phyloP scores from a whole-genome alignment of 1,140 invertebrate genomes.

The Neelides sp. region DNA sequence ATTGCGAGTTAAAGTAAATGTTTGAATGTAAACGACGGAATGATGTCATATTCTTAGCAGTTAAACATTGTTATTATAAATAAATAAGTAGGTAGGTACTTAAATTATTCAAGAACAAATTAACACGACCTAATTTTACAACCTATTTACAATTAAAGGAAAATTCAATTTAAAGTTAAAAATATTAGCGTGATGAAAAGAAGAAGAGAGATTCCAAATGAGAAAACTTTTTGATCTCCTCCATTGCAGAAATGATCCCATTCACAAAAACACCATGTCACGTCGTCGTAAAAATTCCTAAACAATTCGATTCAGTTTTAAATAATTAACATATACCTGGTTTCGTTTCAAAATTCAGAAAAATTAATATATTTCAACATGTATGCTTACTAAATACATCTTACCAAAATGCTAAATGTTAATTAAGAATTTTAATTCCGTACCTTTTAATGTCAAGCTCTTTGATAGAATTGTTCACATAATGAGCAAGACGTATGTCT shows the following conservation, averaged over 20 bases:
- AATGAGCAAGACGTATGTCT: conserved; percentile 66
- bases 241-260: conserved; percentile 77
- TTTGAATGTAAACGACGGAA: no score
- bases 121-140: no score
- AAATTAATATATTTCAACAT: not conserved
- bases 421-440: conserved; percentile 11
- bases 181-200: no score
- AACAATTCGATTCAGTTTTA: conserved; percentile 34
- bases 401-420: not conserved
- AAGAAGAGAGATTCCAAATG: no score
- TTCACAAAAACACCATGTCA: conserved; percentile 80
- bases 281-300: conserved; percentile 68
- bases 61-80: no score
- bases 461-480: conserved; percentile 73
- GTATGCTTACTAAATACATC: not conserved
- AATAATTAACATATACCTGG: not conserved
- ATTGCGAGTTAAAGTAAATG: no score
- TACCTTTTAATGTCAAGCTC: conserved; percentile 72
- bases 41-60: no score
- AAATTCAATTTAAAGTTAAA: no score
- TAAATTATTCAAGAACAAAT: no score
- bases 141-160: no score
- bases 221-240: no score
- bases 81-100: no score
- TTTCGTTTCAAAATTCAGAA: not conserved